A percentile compares a stretch with the other conserved stretches of the same genome.
Evolutionary conservation across 2,888 invertebrate species (phyloP).

Genomic region (Lypha dubia): DNA sequence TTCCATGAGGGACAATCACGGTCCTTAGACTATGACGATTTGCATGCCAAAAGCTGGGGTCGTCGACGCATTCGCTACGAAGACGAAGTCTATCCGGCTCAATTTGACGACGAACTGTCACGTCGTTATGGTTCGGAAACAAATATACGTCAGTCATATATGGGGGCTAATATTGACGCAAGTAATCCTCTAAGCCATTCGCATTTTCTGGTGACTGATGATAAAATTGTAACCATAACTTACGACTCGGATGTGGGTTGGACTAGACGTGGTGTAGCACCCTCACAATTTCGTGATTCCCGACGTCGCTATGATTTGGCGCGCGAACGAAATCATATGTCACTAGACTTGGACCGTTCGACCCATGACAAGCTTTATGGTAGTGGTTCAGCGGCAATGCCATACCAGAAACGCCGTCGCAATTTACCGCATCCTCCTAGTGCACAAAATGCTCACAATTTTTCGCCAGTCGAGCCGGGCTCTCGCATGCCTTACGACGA

Average conservation of each 20-base stretch:
- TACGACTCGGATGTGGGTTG: conserved; percentile 84
- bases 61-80: conserved; percentile 82
- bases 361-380: conserved; percentile 81
- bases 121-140: conserved; percentile 82
- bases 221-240: conserved; percentile 83
- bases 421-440: conserved; percentile 82
- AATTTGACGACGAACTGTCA: conserved; percentile 74
- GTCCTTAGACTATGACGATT: conserved; percentile 82
- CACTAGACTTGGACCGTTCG: conserved; percentile 81
- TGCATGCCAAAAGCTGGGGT: conserved; percentile 82
- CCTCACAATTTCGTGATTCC: conserved; percentile 80
- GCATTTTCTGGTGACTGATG: conserved; percentile 83
- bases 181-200: conserved; percentile 82
- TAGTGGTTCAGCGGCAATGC: conserved; percentile 76
- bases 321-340: conserved; percentile 80
- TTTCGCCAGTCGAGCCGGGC: conserved; percentile 80
- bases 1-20: conserved; percentile 81
- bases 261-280: conserved; percentile 82
- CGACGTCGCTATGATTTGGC: conserved; percentile 75
- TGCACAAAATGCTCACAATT: conserved; percentile 82
- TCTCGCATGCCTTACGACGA: conserved; percentile 72
- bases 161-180: conserved; percentile 81
- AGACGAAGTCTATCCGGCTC: conserved; percentile 78
- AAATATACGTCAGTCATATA: conserved; percentile 82
- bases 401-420: conserved; percentile 80